Evolutionary conservation across 2,888 invertebrate species (phyloP), one percentile per base, ranked within the genome.

Genomic region (Pyrrhosoma nymphula): DNA sequence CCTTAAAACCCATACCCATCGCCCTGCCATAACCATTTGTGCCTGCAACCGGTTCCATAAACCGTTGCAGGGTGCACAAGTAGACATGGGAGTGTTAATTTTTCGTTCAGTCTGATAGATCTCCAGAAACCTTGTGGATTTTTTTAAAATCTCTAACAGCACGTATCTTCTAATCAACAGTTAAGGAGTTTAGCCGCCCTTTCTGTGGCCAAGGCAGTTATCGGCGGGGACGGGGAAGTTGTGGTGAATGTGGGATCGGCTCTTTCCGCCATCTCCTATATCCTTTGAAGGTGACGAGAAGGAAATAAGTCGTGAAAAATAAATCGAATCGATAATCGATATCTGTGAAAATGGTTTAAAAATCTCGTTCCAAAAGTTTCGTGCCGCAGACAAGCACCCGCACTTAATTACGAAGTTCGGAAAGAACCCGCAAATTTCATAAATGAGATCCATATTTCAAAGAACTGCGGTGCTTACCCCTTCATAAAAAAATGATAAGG

Each of bases 271-370:
- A 30, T 6, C 10, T 35, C 75, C 0, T 16, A 82, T 30, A 12
- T 18, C 47, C 47, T 47, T 47, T 8, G 47, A 12, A 14, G 75
- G 30, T 18, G 35, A 82, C 30, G 35, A 82, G 30, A 82, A 35
- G 69, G 69, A 69, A 69, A 82, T 30, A 82, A 35, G 16, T 82
- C 75, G 75, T 69, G 75, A 35, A 82, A 60, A 82, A 82, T 82
- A 18, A 82, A 30, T 82, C 12, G 30, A 30, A 82, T 82, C 75
- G 30, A 35, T 82, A 16, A 82, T 82, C 75, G 75, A 82, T 82
- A 6, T 82, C 30, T 35, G n/a, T 26, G 14, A 69, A 35, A 82
- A 82, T 82, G 35, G 35, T 82, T 82, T 26, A 6, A 18, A 82
- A 82, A 82, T 30, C 75, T 82, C 75, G 18, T 30, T 30, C 30